These are phyloP conservation scores for Pseudochirops corinnae DNA, from an alignment of 2,797 vertebrate species.

Conservation along the genomic window DNA sequence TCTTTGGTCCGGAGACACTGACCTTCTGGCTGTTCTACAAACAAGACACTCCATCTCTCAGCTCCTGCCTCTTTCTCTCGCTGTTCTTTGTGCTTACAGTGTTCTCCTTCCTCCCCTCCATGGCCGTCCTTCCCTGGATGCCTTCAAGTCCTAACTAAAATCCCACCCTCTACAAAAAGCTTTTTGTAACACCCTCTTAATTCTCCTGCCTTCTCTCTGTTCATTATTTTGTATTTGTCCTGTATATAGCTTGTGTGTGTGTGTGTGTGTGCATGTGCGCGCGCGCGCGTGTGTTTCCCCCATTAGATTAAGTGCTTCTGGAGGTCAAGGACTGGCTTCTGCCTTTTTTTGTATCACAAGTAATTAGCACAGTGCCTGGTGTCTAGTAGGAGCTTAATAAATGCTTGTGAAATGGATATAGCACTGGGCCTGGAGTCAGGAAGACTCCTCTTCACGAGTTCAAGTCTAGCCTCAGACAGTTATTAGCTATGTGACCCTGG, in stretches of 20 bases:
- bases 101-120: not conserved
- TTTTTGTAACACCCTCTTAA: not conserved
- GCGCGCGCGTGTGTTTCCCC: not conserved
- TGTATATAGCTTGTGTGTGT: not conserved
- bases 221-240: not conserved
- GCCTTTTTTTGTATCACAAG: not conserved
- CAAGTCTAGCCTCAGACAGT: not conserved
- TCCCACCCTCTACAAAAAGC: not conserved
- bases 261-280: not conserved
- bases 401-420: not conserved
- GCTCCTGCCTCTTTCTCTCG: not conserved
- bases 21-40: not conserved
- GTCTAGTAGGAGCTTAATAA: not conserved
- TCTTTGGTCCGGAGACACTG: not conserved
- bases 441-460: not conserved
- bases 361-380: not conserved
- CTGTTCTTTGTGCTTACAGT: not conserved
- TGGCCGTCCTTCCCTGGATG: not conserved
- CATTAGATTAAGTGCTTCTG: not conserved
- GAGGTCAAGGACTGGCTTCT: not conserved
- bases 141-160: not conserved
- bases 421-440: not conserved
- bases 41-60: not conserved
- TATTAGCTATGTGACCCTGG: not conserved
- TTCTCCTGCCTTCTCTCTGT: not conserved